Evolutionary conservation across 64 coral and sea anemone genomes (phyloP).

Genomic region (Montipora capricornis): DNA sequence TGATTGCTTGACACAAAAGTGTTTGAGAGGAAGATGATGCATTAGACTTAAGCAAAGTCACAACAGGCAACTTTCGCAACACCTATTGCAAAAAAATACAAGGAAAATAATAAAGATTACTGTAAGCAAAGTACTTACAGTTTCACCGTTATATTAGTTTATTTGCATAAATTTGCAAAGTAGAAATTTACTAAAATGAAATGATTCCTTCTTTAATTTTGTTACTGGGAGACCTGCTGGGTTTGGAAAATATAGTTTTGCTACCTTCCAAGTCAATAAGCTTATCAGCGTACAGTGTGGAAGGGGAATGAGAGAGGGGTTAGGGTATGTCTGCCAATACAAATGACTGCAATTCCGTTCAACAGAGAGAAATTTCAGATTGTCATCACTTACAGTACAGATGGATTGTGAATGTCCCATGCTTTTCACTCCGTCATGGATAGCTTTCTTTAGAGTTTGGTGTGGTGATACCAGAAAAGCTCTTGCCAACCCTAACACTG

Average conservation of each 20-base stretch:
- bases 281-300: too few relatives aligned
- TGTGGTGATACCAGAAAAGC: conserved; percentile 39
- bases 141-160: background rate
- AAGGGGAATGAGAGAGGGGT: too few relatives aligned
- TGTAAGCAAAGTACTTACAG: too few relatives aligned
- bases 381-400: conserved; percentile 45
- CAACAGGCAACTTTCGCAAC: conserved; percentile 41
- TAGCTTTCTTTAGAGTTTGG: conserved; percentile 48
- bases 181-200: too few relatives aligned
- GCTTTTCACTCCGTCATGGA: conserved; percentile 62
- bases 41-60: conserved; percentile 42
- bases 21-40: background rate
- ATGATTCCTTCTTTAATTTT: too few relatives aligned
- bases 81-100: conserved; percentile 33
- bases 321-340: too few relatives aligned
- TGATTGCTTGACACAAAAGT: conserved; percentile 59
- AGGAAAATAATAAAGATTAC: background rate
- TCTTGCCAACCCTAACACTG: conserved; percentile 40
- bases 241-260: too few relatives aligned
- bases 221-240: too few relatives aligned
- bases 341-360: too few relatives aligned
- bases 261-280: too few relatives aligned
- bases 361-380: background rate
- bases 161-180: background rate
- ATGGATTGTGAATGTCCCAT: conserved; percentile 51